Conservation (phyloP, 2,113 vertebrate species). For the Periophthalmus modestus region DNA sequence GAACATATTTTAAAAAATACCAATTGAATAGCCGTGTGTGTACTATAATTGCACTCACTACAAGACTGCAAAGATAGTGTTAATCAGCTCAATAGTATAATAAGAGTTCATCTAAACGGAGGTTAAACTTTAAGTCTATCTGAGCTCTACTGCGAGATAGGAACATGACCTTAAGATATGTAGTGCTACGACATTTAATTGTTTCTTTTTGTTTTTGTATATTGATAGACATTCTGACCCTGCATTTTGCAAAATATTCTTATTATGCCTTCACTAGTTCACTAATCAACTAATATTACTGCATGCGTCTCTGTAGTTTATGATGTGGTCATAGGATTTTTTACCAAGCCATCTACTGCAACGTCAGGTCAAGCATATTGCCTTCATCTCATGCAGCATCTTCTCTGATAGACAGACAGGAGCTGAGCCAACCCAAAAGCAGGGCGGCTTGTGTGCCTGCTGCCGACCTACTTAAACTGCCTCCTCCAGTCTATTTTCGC, state of each 20-base stretch:
- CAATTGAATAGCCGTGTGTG: not conserved
- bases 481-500: constrained; percentile 47
- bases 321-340: constrained; percentile 56
- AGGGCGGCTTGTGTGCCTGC: constrained; percentile 57
- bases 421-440: constrained; percentile 58
- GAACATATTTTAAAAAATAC: not conserved
- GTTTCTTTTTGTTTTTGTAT: not conserved
- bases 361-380: constrained; percentile 64
- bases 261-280: not conserved
- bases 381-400: constrained; percentile 67
- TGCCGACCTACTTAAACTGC: constrained; percentile 69
- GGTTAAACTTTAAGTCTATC: no score
- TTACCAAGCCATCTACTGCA: constrained; percentile 61
- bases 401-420: constrained; percentile 64
- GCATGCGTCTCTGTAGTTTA: constrained; percentile 8
- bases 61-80: no score
- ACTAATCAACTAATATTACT: not conserved
- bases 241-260: not conserved
- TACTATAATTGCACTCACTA: not conserved
- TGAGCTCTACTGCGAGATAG: no score
- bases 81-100: no score
- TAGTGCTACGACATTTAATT: no score
- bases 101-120: no score
- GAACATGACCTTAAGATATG: no score
- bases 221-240: not conserved